Conservation (phyloP, 2,888 invertebrate genomes). For the Cerastis leucographa region DNA sequence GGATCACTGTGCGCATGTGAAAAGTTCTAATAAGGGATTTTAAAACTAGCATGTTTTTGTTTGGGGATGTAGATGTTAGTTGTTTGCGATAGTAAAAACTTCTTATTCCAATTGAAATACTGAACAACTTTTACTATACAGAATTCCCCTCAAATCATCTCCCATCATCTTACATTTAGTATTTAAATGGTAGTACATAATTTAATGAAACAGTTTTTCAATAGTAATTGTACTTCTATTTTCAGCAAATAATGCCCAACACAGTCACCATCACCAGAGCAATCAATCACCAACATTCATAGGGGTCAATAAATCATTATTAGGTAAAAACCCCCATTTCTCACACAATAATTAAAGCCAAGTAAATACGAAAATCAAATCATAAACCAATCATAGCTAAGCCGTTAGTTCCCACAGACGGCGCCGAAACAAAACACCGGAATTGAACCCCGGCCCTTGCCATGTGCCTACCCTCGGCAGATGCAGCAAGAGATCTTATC, state of each 20-base stretch:
- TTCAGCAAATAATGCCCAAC: not conserved
- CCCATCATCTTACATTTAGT: not conserved
- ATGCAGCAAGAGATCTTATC: conserved; percentile 88
- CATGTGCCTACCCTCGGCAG: conserved; percentile 79
- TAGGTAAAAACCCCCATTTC: conserved; percentile 54
- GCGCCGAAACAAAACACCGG: conserved; percentile 84
- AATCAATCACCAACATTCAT: conserved; percentile 41
- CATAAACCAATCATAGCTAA: conserved; percentile 84
- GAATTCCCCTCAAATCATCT: not conserved
- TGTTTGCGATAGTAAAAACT: not conserved
- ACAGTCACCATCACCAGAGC: not conserved
- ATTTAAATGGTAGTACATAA: not conserved
- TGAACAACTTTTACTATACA: fast-evolving
- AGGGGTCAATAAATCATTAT: conserved; percentile 59
- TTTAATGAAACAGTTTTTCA: not conserved
- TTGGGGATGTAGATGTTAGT: not conserved
- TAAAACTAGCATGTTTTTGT: not conserved
- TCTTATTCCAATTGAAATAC: not conserved
- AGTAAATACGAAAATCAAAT: conserved; percentile 80
- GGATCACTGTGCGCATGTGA: conserved; percentile 36
- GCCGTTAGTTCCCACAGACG: conserved; percentile 83
- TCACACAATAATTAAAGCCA: conserved; percentile 65
- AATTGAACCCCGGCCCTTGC: conserved; percentile 85
- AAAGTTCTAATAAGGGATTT: conserved; percentile 9
- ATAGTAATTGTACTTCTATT: not conserved